Percentiles rank a stretch among this genome's conserved stretches.
These are phyloP conservation scores for Apteryx owenii DNA, from an alignment of 2,113 vertebrate species.

Conservation along the genomic window DNA sequence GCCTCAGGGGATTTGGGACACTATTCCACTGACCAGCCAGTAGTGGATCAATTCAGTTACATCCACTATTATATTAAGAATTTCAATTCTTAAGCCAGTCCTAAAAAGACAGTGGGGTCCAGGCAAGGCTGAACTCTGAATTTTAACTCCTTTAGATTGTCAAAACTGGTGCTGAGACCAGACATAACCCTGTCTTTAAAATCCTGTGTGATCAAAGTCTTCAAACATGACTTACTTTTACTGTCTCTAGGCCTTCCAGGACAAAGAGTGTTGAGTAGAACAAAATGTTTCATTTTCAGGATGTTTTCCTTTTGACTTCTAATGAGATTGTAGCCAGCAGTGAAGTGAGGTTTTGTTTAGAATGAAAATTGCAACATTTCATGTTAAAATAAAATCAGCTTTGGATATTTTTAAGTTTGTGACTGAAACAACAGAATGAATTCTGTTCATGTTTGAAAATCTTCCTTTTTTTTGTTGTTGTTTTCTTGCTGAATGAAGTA, in stretches of 20 bases:
- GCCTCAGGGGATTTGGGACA: neutral
- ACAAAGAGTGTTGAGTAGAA: neutral
- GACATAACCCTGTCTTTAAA: neutral
- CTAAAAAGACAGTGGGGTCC: neutral
- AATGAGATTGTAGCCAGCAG: neutral
- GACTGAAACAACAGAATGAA: neutral
- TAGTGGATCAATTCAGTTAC: neutral
- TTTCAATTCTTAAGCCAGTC: neutral
- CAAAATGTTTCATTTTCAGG: neutral
- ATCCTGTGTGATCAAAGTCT: neutral
- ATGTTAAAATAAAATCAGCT: neutral
- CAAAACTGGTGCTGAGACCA: neutral
- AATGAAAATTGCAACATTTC: neutral
- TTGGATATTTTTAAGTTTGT: neutral
- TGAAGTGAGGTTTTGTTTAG: neutral
- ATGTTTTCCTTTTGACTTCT: neutral
- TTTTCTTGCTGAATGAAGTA: neutral
- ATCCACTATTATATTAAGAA: neutral
- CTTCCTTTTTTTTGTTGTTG: neutral
- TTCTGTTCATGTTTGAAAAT: neutral
- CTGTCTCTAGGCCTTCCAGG: neutral
- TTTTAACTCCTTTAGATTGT: neutral
- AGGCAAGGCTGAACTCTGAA: neutral
- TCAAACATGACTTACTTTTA: neutral
- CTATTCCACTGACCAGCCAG: neutral